phyloP scores from a whole-genome alignment of 2,797 vertebrate species.

The Neosalanx taihuensis region DNA sequence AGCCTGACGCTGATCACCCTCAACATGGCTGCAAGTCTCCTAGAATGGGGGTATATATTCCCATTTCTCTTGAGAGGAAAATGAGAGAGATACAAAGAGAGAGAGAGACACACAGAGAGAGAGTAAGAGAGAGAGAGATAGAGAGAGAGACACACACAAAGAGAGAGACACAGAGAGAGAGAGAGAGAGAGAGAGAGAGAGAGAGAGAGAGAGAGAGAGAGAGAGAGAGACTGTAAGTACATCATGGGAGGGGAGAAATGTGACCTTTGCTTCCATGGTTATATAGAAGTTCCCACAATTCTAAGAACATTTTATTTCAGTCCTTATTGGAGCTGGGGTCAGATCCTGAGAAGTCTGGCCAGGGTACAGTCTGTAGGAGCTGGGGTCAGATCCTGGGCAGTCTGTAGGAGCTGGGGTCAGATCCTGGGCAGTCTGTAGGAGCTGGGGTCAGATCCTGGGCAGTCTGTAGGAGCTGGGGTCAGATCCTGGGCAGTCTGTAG shows the following conservation, averaged over 20 bases:
- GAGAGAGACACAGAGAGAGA: background rate
- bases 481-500: background rate
- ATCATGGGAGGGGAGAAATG: background rate
- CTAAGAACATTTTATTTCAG: constrained; percentile 4
- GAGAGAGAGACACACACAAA: background rate
- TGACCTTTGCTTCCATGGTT: background rate
- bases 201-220: background rate
- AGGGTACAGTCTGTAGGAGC: background rate
- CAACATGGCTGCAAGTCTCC: no score
- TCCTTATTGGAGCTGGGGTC: background rate
- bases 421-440: background rate
- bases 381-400: background rate
- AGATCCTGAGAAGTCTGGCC: background rate
- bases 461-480: no score
- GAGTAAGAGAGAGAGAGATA: background rate
- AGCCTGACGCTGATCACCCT: no score
- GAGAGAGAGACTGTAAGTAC: background rate
- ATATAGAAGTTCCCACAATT: constrained; percentile 1
- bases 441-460: background rate
- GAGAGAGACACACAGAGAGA: background rate
- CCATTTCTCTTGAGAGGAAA: background rate
- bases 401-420: background rate
- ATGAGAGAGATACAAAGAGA: background rate
- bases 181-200: background rate
- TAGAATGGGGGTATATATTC: background rate